Base-by-base conservation (phyloP, 2,797 vertebrate genomes). In the Pempheris klunzingeri region DNA sequence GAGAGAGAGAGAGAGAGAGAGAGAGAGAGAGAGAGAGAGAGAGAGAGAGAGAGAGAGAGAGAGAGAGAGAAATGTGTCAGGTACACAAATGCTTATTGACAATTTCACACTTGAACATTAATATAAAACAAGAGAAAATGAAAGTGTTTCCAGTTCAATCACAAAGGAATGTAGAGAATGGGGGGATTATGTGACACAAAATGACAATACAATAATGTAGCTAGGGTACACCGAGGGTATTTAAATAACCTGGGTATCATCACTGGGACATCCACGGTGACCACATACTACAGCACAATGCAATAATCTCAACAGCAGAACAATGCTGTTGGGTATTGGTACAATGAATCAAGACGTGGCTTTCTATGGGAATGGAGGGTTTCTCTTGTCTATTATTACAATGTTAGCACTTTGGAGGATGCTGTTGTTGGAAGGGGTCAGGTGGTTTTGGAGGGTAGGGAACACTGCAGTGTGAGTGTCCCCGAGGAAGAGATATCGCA, bases 401-500 rank as follows among this genome's bases (percentile, higher is more conserved):
- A 63, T 81, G 80, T 73, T 68, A 64, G 36, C 80, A 74, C 67
- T 74, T 75, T 80, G 85, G 84, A 83, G 80, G 82, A 83, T 61
- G 78, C 26, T 80, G 76, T 74, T 85, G 87, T 80, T 71, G 86
- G 83, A 89, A 47, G n/a, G 77, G 78, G 78, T 88, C 87, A 85
- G 89, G 80, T 86, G 78, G 50, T 77, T 69, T 79, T 80, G 82
- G 83, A 85, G 81, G 46, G 55, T 26, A 67, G 64, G 61, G 66
- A 66, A 53, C 17, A n/a, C 79, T 60, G 82, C 64, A 32, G 79
- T 68, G 44, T 10, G 62, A 80, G 68, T n/a, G 65, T 85, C 89
- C 83, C 84, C 0, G 32, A 86, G 87, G 89, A 88, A 70, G 80
- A 78, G 87, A 89, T 90, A 93, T 94, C 88, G 49, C 90, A 85